A percentile compares a stretch with the other conserved stretches of the same genome.
These are phyloP conservation scores for Chiloscyllium plagiosum DNA, from an alignment of 2,113 vertebrate species.

Conservation along the genomic window DNA sequence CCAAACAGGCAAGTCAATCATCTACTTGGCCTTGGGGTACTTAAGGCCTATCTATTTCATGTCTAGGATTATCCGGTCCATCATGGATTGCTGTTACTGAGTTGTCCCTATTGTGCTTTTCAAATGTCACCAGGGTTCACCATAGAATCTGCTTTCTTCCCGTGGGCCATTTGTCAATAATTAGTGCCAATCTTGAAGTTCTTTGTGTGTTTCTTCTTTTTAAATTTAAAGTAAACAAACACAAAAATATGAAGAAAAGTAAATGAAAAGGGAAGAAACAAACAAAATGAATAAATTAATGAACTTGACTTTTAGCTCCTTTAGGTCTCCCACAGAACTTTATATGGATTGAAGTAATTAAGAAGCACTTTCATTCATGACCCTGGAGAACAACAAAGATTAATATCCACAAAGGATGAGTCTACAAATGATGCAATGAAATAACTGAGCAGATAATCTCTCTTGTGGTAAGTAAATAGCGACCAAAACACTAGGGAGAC, in stretches of 20 bases:
- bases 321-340: neutral
- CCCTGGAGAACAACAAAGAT: neutral
- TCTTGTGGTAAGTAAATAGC: neutral
- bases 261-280: neutral
- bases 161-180: neutral
- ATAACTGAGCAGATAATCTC: neutral
- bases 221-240: neutral
- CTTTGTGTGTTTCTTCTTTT: neutral
- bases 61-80: neutral
- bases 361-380: neutral
- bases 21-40: neutral
- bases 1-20: neutral
- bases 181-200: neutral
- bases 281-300: neutral
- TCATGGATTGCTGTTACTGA: neutral
- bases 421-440: neutral
- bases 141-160: neutral
- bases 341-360: neutral
- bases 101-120: neutral
- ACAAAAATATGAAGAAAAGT: neutral
- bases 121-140: neutral
- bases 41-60: neutral
- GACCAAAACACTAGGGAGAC: neutral
- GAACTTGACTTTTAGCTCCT: neutral
- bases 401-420: neutral